Evolutionary conservation across 2,888 invertebrate species (phyloP), one percentile per base, ranked within the genome.

Genomic region (Sinotaia quadrata): DNA sequence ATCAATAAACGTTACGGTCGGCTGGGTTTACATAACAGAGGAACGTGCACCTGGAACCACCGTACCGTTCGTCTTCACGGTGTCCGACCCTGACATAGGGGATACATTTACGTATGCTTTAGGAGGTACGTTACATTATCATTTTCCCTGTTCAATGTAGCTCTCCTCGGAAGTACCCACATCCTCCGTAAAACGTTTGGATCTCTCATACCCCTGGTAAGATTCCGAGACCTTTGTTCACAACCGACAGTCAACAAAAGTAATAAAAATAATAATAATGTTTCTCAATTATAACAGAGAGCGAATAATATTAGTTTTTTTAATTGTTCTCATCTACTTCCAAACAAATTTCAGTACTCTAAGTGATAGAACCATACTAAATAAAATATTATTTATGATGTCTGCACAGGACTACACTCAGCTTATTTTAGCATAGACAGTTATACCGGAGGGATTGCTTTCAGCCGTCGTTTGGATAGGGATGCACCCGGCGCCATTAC

Each of bases 51-150:
- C 72, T 8, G 78, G 77, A 18, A 73, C 74, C 4, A 60, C 69
- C 7, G 74, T 84, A 15, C 58, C 72, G 37, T 68, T 69, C 8
- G 63, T 41, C 27, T 41, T 81, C 33, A 52, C 69, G 7, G 81
- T 76, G 58, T 51, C 57, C 18, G 80, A 82, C 58, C 44, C 10
- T 4, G 79, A 78, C 60, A 68, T 72, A 0, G 68, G 77, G 1
- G 76, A 76, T 54, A 75, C 74, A 10, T 52, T 75, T 8, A 47
- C 75, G 2, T 81, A 75, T 67, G 56, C 61, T 2, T 66, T 80
- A n/a, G n/a, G n/a, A n/a, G n/a, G n/a, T n/a, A n/a, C n/a, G n/a
- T n/a, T n/a, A n/a, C n/a, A n/a, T n/a, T n/a, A n/a, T n/a, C n/a
- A n/a, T n/a, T n/a, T n/a, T n/a, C n/a, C n/a, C n/a, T n/a, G n/a